A percentile compares a stretch with the other conserved stretches of the same genome.
Conservation (phyloP, 2,113 vertebrate genomes). For the Spea multiplicata region DNA sequence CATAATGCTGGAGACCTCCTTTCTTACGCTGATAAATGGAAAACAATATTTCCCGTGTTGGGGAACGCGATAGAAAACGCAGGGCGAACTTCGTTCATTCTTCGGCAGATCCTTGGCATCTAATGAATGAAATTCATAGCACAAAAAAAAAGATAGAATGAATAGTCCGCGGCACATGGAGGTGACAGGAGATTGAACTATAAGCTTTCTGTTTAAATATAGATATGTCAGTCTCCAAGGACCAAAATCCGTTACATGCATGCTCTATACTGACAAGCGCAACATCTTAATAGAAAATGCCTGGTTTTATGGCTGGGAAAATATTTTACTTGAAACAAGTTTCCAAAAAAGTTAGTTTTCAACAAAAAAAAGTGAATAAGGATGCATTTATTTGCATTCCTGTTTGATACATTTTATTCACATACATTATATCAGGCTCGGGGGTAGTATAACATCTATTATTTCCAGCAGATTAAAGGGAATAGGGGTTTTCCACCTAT, state of each 20-base stretch:
- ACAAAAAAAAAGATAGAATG: not conserved
- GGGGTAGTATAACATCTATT: too few species aligned
- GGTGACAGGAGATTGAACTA: conserved; percentile 11
- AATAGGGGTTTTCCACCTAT: too few species aligned
- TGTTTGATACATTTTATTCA: too few species aligned
- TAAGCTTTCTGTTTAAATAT: conserved; percentile 1
- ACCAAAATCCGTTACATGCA: not conserved
- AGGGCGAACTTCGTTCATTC: not conserved
- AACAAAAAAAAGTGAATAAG: too few species aligned
- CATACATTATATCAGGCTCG: too few species aligned
- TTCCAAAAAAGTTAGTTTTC: too few species aligned
- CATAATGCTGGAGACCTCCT: not conserved
- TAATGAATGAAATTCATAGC: not conserved
- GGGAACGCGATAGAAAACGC: not conserved
- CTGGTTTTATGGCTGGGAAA: conserved; percentile 1
- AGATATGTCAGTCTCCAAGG: conserved; percentile 24
- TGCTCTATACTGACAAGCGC: not conserved
- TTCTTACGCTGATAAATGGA: not conserved
- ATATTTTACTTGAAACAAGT: not conserved
- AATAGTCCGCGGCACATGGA: not conserved
- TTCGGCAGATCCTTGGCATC: conserved; percentile 10
- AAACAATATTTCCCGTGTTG: not conserved
- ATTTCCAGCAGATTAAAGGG: too few species aligned
- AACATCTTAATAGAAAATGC: conserved; percentile 13
- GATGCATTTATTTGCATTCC: too few species aligned